Evolutionary conservation across 2,888 invertebrate genomes (phyloP), one percentile per base, ranked within the genome.

Genomic region (Allygus modestus): DNA sequence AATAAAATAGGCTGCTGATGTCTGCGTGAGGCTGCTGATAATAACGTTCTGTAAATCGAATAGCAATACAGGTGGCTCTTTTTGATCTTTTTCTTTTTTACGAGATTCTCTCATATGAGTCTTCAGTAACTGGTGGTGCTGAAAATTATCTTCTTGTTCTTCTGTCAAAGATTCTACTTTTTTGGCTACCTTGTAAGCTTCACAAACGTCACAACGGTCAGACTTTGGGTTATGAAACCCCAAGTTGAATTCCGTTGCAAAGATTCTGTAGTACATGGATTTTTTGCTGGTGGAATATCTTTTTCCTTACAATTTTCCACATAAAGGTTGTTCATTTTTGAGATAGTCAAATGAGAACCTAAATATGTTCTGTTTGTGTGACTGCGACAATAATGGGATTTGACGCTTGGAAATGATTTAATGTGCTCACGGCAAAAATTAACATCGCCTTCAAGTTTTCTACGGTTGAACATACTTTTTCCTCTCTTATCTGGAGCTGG

Each of bases 31-130:
- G 83, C n/a, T n/a, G 7, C 1, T 20, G 0, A 20, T 12, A 11
- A 83, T 73, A 0, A 83, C 73, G 41, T 54, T 83, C 51, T 83
- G 77, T 4, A 83, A 20, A 33, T 83, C 83, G 61, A 83, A 83
- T 28, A 83, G n/a, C 9, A 83, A 28, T 7, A 77, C 54, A 37
- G 83, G 83, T 1, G 46, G 0, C 1, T 83, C 23, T 23, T 65
- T 69, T 65, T 69, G 12, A n/a, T n/a, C n/a, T 17, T 51, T 79
- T 79, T 79, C 79, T 4, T 1, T 43, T 77, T 77, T 41, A 1
- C 41, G n/a, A 4, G 12, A 41, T 11, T 73, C 73, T 4, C 73
- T 12, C 73, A 33, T 73, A 4, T 4, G 28, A 0, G 23, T 58
- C 37, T 81, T 81, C 0, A 5, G 23, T 2, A 61, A 2, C 0